Conservation (phyloP, 2,888 invertebrate genomes). For the Sympetrum striolatum region DNA sequence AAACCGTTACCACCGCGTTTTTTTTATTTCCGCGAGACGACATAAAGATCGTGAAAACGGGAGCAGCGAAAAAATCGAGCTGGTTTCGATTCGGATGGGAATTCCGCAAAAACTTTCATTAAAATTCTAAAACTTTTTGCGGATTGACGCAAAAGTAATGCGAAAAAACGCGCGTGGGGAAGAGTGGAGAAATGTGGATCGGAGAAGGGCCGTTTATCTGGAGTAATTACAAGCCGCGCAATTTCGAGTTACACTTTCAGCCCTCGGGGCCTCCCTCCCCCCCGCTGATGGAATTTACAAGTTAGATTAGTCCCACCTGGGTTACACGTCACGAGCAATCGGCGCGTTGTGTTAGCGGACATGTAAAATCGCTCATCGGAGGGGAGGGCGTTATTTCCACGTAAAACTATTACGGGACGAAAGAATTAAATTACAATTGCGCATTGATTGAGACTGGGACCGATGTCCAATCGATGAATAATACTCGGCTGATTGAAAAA, state of each 20-base stretch:
- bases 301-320: slow-evolving; percentile 39
- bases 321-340: slow-evolving; percentile 34
- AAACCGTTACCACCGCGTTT: background rate
- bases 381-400: background rate
- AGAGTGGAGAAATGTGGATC: background rate
- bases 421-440: slow-evolving; percentile 37
- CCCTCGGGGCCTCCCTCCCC: background rate
- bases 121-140: slow-evolving; percentile 32
- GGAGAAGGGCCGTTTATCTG: slow-evolving; percentile 28
- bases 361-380: slow-evolving; percentile 26
- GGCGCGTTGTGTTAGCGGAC: slow-evolving; percentile 5
- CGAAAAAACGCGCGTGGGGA: background rate
- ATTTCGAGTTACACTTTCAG: slow-evolving; percentile 17
- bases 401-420: slow-evolving; percentile 23
- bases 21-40: background rate
- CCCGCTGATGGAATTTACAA: slow-evolving; percentile 24
- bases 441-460: slow-evolving; percentile 25
- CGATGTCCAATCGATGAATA: slow-evolving; percentile 8
- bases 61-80: background rate
- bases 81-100: slow-evolving; percentile 22
- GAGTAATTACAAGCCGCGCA: slow-evolving; percentile 27
- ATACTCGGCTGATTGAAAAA: background rate
- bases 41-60: slow-evolving; percentile 27
- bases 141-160: slow-evolving; percentile 36
- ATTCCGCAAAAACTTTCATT: slow-evolving; percentile 39